Evolutionary conservation across 92 coral and sea anemone genomes (phyloP), one percentile per base, ranked within the genome.

Genomic region (Actinernus sp.): DNA sequence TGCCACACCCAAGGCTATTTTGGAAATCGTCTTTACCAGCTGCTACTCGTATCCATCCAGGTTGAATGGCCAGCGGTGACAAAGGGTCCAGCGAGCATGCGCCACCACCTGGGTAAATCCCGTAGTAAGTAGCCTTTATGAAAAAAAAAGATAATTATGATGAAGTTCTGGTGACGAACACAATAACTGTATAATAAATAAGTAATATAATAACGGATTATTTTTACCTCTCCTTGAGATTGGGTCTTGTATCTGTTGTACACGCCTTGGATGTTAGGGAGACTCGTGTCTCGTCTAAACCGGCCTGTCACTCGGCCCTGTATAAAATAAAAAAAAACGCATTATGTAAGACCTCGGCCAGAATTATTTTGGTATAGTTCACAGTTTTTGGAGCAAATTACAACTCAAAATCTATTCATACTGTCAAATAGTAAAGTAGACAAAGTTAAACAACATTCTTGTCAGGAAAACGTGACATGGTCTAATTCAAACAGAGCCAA

Each of bases 71-170:
- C 84, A 89, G 58, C 49, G 96, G 96, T 24, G 96, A 84, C 12
- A 79, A 77, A 14, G 96, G 96, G 40, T 89, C 96, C 17, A 89
- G 73, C 20, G 96, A 37, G 78, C 96, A 89, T 57, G 96, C 91
- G 24, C 96, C 96, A 0, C 91, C 88, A 3, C 91, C 91, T 4
- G 96, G 88, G 51, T 89, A 89, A 1, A 34, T 37, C 6, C 96
- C 96, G 32, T 89, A 89, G 73, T 89, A 85, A 1, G 88, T 89
- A 3, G 85, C 88, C 96, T 89, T 32, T 29, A 48, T 56, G 49
- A 7, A 34, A 14, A 34, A 14, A 34, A 34, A 6, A 6, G 41
- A 34, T 14, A n/a, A n/a, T n/a, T n/a, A n/a, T n/a, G n/a, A n/a
- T n/a, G n/a, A n/a, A n/a, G n/a, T n/a, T n/a, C n/a, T n/a, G n/a